A percentile compares a stretch with the other conserved stretches of the same genome.
These are phyloP conservation scores for Phalacrocorax pelagicus DNA, from an alignment of 2,113 vertebrate genomes.

Conservation along the genomic window DNA sequence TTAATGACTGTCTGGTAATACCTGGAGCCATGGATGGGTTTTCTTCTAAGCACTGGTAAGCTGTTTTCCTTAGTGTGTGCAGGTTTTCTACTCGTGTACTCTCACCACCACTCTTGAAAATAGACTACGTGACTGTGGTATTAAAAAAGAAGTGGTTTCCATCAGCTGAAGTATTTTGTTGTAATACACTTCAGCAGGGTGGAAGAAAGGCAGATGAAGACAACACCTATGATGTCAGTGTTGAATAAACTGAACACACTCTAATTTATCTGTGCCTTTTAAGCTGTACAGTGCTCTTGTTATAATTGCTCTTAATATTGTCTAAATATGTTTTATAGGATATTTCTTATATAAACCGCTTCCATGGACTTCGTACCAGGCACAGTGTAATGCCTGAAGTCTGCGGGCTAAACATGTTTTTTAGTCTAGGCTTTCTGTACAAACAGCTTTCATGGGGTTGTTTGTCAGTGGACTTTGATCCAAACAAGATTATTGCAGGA, in stretches of 20 bases:
- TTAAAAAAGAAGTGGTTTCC: background rate
- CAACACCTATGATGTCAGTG: background rate
- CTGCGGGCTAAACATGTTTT: background rate
- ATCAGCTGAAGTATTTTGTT: background rate
- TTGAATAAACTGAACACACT: background rate
- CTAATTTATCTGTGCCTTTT: background rate
- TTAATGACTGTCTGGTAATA: background rate
- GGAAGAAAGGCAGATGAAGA: background rate
- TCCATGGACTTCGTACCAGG: background rate
- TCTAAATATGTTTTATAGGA: slow-evolving; percentile 33
- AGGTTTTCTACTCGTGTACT: background rate
- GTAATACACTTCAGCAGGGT: background rate
- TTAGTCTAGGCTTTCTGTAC: slow-evolving; percentile 1
- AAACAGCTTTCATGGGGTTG: slow-evolving; percentile 14
- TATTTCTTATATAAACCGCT: background rate
- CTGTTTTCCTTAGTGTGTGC: background rate
- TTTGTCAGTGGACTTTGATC: slow-evolving; percentile 23
- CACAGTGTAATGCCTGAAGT: background rate
- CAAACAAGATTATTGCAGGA: slow-evolving; percentile 33
- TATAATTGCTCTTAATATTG: slow-evolving; percentile 20
- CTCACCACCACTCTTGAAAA: background rate
- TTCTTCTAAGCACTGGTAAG: background rate
- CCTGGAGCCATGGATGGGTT: background rate
- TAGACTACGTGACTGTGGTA: background rate
- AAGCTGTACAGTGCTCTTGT: background rate